Evolutionary conservation across 2,888 invertebrate species (phyloP), one percentile per base, ranked within the genome.

Genomic region (Drosophila affinis): DNA sequence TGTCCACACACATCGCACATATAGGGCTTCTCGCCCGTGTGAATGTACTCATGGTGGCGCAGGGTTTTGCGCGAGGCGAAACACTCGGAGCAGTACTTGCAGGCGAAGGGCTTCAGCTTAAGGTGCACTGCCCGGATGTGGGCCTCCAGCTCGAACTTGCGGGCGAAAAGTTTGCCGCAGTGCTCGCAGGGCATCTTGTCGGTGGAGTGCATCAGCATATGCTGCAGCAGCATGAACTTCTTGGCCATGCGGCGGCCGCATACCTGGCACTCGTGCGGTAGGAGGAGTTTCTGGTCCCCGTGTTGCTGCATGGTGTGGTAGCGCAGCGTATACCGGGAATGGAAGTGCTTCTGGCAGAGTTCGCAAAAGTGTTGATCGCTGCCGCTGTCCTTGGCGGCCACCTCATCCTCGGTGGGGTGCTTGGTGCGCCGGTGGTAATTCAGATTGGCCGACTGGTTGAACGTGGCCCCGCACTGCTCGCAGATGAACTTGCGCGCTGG

Each of bases 1-100:
- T 91, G 90, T 0, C 90, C 89, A 39, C 92, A 92, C 5, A 90
- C 72, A 17, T 89, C 82, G 59, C 92, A 92, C 0, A 83, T 84
- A 52, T 91, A 91, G 0, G 92, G 92, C 52, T 92, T 92, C 61
- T 92, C 92, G 0, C 92, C 92, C 0, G 92, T 92, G 70, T 92
- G 92, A 39, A 90, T 90, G 51, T 90, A 90, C 51, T 90, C 90
- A 46, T 90, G 90, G 60, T 90, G 90, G 0, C 88, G 79, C 58
- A 89, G 63, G 0, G 90, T 90, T 60, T 90, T 90, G 3, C 90
- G 72, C 3, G 89, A 89, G 4, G 90, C 90, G 62, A 90, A 90
- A 29, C 88, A 79, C 56, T 90, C 90, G 0, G 79, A 62, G 48
- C 90, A 90, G 64, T 88, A 87, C 4, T 76, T 75, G 52, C 90